Evolutionary conservation across 2,888 invertebrate species (phyloP), one percentile per base, ranked within the genome.

Genomic region (Nomada flava): DNA sequence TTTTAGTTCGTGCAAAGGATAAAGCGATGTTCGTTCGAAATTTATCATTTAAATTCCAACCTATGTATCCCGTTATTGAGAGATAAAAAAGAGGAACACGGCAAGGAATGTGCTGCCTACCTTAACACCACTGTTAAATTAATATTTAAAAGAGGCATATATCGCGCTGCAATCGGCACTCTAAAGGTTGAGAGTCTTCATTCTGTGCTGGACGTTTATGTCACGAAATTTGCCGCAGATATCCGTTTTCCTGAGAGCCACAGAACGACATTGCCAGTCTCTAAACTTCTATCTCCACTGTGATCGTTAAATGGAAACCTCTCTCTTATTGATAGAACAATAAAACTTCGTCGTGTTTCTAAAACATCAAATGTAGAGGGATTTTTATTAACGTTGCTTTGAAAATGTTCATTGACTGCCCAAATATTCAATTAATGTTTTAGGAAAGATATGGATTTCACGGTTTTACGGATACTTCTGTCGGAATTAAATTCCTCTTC

Each of bases 201-300:
- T 50, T 52, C 64, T 81, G 79, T 53, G 69, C 26, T 52, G 55
- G 73, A 79, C 81, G 59, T 73, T 81, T 81, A 81, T 79, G 68
- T 69, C 79, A 20, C 64, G 79, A 81, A 79, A 81, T 81, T 81
- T 74, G 81, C 79, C 18, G 67, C 72, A 64, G 79, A 74, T 65
- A 79, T 74, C 79, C 69, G 80, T 74, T 78, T 69, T 23, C 79
- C 72, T 11, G 65, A 72, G 64, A 50, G 53, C 47, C 55, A 20
- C 13, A 20, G 23, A n/a, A 50, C 26, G 36, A 15, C 60, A 11
- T 23, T 52, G 50, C 59, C 79, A 50, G 63, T 74, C 69, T 69
- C 73, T 53, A n/a, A 69, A 53, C 59, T 68, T 64, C 29, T 18
- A 20, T 59, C 52, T 23, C 36, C 23, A 44, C 26, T 23, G 57